These are phyloP conservation scores for Cynocephalus volans DNA, from an alignment of 2,113 vertebrate species.

Conservation along the genomic window DNA sequence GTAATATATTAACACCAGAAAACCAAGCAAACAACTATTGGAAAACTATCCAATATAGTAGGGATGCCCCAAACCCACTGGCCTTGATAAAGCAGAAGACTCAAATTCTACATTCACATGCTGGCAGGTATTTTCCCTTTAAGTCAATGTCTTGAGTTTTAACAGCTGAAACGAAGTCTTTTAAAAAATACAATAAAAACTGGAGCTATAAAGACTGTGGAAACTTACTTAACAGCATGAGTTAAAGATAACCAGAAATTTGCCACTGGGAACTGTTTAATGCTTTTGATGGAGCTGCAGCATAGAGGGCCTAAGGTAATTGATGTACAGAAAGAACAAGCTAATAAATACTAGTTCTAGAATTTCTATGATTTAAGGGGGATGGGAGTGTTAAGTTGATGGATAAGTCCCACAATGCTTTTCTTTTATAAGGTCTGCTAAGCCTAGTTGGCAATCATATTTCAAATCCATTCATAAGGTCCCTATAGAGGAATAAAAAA, in stretches of 20 bases:
- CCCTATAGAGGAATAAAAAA: conserved; percentile 72
- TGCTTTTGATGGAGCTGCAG: conserved; percentile 77
- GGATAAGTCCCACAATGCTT: conserved; percentile 73
- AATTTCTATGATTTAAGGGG: conserved; percentile 80
- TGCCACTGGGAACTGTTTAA: conserved; percentile 84
- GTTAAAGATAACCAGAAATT: conserved; percentile 84
- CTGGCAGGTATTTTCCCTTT: conserved; percentile 71
- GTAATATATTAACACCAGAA: conserved; percentile 21
- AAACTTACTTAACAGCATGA: conserved; percentile 84
- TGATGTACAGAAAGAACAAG: conserved; percentile 83
- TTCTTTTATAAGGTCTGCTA: conserved; percentile 74
- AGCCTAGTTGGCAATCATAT: conserved; percentile 73
- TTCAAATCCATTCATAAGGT: conserved; percentile 78
- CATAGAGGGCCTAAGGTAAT: conserved; percentile 79
- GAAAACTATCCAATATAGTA: not conserved
- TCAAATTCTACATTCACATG: conserved; percentile 38
- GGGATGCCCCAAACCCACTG: not conserved
- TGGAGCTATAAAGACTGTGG: conserved; percentile 80
- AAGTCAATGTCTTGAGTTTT: conserved; percentile 71
- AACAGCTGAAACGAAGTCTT: conserved; percentile 80
- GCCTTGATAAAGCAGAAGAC: conserved; percentile 47
- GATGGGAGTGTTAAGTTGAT: conserved; percentile 78
- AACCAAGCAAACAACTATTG: not conserved
- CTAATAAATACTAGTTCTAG: conserved; percentile 82
- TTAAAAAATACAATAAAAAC: conserved; percentile 83